Percentiles rank a stretch among this genome's conserved stretches.
Conservation (phyloP, 2,113 vertebrate species). For the Procavia capensis region DNA sequence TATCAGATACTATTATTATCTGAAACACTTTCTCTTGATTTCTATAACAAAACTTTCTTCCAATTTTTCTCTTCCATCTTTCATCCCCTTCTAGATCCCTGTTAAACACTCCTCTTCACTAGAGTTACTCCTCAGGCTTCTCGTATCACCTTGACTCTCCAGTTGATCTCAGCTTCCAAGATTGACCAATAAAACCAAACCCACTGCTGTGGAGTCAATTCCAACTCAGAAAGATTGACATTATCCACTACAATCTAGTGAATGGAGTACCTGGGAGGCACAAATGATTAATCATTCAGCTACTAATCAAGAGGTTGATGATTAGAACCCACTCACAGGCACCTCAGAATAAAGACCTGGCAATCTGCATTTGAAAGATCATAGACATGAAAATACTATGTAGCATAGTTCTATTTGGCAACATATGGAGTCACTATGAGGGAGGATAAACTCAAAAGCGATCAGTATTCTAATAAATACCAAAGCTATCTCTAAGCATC, state of each 20-base stretch:
- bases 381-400: not conserved
- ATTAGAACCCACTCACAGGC: not conserved
- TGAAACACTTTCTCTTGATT: not conserved
- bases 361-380: not conserved
- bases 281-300: not conserved
- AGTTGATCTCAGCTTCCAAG: not conserved
- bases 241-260: not conserved
- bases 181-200: no score
- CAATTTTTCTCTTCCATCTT: not conserved
- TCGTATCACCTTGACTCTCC: not conserved
- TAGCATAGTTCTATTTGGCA: not conserved
- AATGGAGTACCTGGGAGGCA: not conserved
- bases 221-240: no score
- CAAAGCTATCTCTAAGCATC: not conserved
- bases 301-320: not conserved
- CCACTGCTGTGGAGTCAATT: no score
- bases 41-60: not conserved
- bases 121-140: not conserved
- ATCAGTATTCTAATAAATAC: not conserved
- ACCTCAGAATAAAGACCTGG: not conserved
- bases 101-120: not conserved
- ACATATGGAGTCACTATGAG: not conserved
- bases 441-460: not conserved
- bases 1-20: not conserved
- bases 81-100: not conserved